These are phyloP conservation scores for Nephotettix cincticeps DNA, from an alignment of 1,140 invertebrate species.

Conservation along the genomic window DNA sequence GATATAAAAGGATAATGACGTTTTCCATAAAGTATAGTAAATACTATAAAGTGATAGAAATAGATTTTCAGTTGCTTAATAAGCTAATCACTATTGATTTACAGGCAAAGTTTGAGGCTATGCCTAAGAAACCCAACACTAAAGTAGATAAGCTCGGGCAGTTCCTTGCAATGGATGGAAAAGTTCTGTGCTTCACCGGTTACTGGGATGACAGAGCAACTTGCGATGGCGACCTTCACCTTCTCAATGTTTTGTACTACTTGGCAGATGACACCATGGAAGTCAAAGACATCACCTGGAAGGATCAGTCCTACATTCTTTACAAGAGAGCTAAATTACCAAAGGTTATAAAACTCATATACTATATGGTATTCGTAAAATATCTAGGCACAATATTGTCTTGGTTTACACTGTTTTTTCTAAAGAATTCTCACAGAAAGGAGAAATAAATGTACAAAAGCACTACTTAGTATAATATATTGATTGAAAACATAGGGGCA, in stretches of 20 bases:
- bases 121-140: conserved; percentile 31
- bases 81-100: not conserved
- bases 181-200: conserved; percentile 80
- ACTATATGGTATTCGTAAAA: too few relatives aligned
- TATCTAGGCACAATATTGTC: too few relatives aligned
- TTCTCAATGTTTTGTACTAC: conserved; percentile 78
- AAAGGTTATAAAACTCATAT: too few relatives aligned
- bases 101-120: conserved; percentile 40
- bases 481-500: too few relatives aligned
- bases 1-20: too few relatives aligned
- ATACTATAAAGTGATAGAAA: too few relatives aligned
- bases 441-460: too few relatives aligned
- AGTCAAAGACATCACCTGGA: conserved; percentile 66
- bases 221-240: conserved; percentile 69
- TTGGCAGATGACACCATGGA: conserved; percentile 88
- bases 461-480: too few relatives aligned
- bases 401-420: too few relatives aligned
- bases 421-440: too few relatives aligned
- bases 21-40: too few relatives aligned
- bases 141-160: conserved; percentile 57
- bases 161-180: conserved; percentile 73
- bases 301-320: conserved; percentile 45
- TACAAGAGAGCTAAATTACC: conserved; percentile 76
- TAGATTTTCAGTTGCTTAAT: too few relatives aligned
- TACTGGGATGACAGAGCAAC: conserved; percentile 86